Conservation (phyloP, 2,888 invertebrate genomes). For the Agrotis puta region DNA sequence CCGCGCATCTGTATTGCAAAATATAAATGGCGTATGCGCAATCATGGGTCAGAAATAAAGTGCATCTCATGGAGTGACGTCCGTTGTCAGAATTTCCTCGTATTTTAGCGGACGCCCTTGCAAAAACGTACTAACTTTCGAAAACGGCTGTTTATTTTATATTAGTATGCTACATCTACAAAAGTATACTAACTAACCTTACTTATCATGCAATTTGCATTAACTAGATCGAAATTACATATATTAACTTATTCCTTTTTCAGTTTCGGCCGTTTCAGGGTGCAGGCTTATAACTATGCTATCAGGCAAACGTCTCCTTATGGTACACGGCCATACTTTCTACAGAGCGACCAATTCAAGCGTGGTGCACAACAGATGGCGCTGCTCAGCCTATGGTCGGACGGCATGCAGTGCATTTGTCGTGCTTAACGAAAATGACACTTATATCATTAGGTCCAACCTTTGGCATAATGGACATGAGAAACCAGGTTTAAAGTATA, state of each 20-base stretch:
- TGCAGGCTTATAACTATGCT: conserved; percentile 54
- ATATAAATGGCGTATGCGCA: no score
- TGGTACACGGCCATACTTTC: conserved; percentile 69
- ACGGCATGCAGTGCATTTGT: conserved; percentile 53
- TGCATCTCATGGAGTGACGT: no score
- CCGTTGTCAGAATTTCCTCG: no score
- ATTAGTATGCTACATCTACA: no score
- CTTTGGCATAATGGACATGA: conserved; percentile 50
- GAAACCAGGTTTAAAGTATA: conserved; percentile 33
- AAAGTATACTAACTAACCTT: no score
- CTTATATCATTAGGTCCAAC: conserved; percentile 32
- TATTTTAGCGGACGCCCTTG: no score
- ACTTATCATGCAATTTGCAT: no score
- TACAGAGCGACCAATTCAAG: conserved; percentile 48
- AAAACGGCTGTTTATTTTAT: no score
- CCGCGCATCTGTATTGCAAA: no score
- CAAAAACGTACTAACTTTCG: no score
- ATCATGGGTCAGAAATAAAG: no score
- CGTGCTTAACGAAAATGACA: conserved; percentile 40
- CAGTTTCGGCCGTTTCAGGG: conserved; percentile 26
- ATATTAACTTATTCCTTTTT: neutral
- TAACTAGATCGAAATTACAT: no score
- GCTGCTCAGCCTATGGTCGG: conserved; percentile 53
- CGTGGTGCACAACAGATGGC: conserved; percentile 44
- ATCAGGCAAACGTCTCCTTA: conserved; percentile 64